Base-by-base conservation (phyloP, 1,140 invertebrate genomes). In the Drosophila repleta region DNA sequence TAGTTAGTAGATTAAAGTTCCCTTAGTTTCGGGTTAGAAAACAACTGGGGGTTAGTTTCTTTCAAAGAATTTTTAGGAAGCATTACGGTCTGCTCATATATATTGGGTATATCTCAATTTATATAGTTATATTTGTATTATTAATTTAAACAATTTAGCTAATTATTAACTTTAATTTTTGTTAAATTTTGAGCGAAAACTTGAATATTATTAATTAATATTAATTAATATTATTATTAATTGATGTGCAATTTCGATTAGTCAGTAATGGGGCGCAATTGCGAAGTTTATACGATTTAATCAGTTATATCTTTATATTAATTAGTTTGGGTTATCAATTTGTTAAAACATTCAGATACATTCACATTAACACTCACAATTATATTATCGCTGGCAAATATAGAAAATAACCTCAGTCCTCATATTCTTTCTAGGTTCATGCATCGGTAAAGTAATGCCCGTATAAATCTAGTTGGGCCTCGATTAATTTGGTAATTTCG, bases 111-210 rank as follows among this genome's bases (percentile, higher is more conserved):
- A 39, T 67, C 57, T 56, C 57, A 8, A 10, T 20, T 20, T 20
- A 60, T 17, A 56, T 3, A 45, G 21, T 18, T 18, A 26, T 43
- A 55, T 21, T 70, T 4, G 7, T 21, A 53, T 66, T 64, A 13
- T 15, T 29, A 26, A 29, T 43, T 55, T 41, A 35, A 57, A 63
- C 29, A 63, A 32, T 52, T 53, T 57, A 37, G 41, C 46, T 74
- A 69, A 62, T 68, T 72, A 45, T 53, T 48, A 11, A 66, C 35
- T 24, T 60, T 43, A 43, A 43, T 15, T 57, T 26, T 73, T 66
- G 51, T 64, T 29, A 29, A 60, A 52, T 84, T 61, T 79, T 84
- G 82, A 84, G 77, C 77, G 85, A 84, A 73, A 46, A 29, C 29
- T 29, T 10, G 4, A 37, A 21, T 69, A 63, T 71, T 48, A 67